These are phyloP conservation scores for Lophotis ruficrista DNA, from an alignment of 2,113 vertebrate genomes.

Conservation along the genomic window DNA sequence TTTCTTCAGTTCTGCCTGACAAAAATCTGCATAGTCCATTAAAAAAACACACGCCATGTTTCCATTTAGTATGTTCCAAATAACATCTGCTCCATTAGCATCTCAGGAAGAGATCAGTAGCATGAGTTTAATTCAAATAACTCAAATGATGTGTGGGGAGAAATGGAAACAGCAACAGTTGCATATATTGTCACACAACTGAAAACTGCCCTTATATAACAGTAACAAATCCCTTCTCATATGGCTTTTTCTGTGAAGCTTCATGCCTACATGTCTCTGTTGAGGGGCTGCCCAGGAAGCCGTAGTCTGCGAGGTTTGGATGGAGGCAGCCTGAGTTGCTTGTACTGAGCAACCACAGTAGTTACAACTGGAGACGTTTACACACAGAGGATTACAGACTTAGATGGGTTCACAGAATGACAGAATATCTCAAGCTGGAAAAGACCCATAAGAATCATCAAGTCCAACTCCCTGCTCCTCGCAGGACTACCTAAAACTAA, in stretches of 20 bases:
- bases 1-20: not conserved
- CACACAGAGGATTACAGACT: not conserved
- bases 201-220: not conserved
- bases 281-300: not conserved
- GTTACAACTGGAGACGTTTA: not conserved
- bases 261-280: not conserved
- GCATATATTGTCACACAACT: not conserved
- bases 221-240: not conserved
- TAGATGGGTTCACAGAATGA: not conserved
- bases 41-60: not conserved
- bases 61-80: not conserved
- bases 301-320: not conserved
- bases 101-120: not conserved
- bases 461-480: not conserved
- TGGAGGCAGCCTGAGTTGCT: fast-evolving
- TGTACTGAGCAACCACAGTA: too few relatives aligned
- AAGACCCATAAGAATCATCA: fast-evolving
- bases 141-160: not conserved
- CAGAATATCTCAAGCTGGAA: not conserved
- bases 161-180: not conserved
- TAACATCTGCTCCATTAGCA: not conserved
- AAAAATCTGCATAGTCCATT: not conserved
- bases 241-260: not conserved
- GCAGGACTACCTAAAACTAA: not conserved
- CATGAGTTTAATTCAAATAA: not conserved